Conservation (phyloP, 2,888 invertebrate species). For the Agapetus fuscipes region DNA sequence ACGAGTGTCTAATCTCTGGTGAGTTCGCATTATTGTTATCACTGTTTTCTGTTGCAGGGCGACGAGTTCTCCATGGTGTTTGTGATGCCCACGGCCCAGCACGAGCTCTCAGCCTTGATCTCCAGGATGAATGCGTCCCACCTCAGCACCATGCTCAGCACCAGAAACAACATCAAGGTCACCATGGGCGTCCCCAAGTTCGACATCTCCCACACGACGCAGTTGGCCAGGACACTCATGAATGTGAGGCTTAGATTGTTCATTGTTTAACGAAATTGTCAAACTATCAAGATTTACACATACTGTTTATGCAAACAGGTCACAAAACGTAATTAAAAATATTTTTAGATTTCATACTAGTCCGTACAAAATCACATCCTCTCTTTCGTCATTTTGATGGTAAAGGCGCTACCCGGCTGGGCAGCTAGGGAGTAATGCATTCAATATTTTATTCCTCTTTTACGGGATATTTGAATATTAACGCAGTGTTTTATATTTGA, state of each 20-base stretch:
- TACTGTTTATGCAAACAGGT: too few species aligned
- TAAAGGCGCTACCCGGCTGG: too few species aligned
- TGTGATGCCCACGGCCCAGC: slow-evolving; percentile 33
- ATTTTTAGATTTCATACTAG: too few species aligned
- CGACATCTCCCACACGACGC: slow-evolving; percentile 33
- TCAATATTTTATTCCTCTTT: too few species aligned
- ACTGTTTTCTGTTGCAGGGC: slow-evolving; percentile 29
- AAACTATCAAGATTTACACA: too few species aligned
- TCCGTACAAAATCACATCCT: too few species aligned
- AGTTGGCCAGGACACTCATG: slow-evolving; percentile 30
- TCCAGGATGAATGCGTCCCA: slow-evolving; percentile 27
- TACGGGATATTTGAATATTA: too few species aligned
- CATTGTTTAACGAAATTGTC: too few species aligned
- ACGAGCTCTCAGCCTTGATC: slow-evolving; percentile 29
- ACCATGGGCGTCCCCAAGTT: slow-evolving; percentile 38
- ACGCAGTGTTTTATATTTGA: too few species aligned
- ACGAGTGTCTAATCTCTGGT: background rate
- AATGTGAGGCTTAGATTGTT: slow-evolving; percentile 27
- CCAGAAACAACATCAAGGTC: slow-evolving; percentile 26
- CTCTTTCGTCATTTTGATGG: background rate
- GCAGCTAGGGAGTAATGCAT: too few species aligned
- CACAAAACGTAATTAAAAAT: too few species aligned
- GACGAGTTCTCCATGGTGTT: slow-evolving; percentile 40
- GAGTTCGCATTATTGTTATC: background rate
- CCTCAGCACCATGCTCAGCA: slow-evolving; percentile 24